These are phyloP conservation scores for Alfaro cultratus DNA, from an alignment of 2,797 vertebrate species.

Conservation along the genomic window DNA sequence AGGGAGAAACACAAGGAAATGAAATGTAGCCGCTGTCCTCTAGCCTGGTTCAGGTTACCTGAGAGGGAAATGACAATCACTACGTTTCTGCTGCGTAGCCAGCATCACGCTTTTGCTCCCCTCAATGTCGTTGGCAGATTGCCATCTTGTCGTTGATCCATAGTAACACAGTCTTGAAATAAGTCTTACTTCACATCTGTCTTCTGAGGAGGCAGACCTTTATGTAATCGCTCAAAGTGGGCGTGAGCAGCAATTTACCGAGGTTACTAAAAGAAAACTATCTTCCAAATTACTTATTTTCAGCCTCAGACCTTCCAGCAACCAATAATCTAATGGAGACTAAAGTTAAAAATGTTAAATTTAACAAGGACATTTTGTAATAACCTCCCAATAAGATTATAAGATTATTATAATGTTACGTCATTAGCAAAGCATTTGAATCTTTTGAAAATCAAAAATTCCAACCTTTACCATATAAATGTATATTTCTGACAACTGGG, in stretches of 20 bases:
- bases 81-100: background rate
- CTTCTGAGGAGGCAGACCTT: background rate
- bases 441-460: background rate
- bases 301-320: background rate
- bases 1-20: slow-evolving; percentile 3
- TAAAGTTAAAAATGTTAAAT: background rate
- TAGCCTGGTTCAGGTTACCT: background rate
- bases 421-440: background rate
- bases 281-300: background rate
- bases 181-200: background rate
- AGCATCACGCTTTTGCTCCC: background rate
- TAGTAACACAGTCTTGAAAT: background rate
- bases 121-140: background rate
- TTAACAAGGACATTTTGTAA: background rate
- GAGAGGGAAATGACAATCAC: background rate
- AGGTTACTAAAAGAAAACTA: background rate
- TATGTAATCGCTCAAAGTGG: background rate
- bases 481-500: background rate
- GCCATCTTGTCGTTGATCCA: background rate
- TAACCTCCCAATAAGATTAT: background rate
- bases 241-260: background rate
- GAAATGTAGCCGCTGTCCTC: background rate
- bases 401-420: background rate
- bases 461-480: background rate
- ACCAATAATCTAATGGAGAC: background rate